These are phyloP conservation scores for Coregonus sp. DNA, from an alignment of 2,797 vertebrate genomes.

Conservation along the genomic window DNA sequence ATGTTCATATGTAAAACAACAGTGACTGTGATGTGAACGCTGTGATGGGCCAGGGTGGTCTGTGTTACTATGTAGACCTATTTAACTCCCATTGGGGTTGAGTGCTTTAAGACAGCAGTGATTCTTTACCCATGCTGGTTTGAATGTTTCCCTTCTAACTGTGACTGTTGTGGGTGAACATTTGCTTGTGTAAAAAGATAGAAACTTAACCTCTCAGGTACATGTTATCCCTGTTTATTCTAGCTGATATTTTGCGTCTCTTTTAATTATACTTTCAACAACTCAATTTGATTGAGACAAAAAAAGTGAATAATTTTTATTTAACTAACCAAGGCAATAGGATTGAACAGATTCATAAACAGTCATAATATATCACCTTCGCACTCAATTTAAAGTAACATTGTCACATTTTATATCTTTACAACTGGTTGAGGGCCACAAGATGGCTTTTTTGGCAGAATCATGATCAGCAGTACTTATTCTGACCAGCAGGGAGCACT, in stretches of 20 bases:
- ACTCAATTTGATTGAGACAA: not conserved
- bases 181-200: not conserved
- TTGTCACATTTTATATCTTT: slow-evolving; percentile 37
- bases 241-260: not conserved
- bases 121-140: slow-evolving; percentile 45
- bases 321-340: slow-evolving; percentile 5
- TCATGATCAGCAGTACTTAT: slow-evolving; percentile 19
- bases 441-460: slow-evolving; percentile 27
- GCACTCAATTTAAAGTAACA: slow-evolving; percentile 8
- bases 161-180: not conserved
- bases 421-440: slow-evolving; percentile 36
- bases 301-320: not conserved
- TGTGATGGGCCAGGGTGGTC: slow-evolving; percentile 78
- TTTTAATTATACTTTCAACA: too few relatives aligned
- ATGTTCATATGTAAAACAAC: slow-evolving; percentile 61
- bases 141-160: slow-evolving; percentile 12
- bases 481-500: slow-evolving; percentile 78
- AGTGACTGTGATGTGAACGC: slow-evolving; percentile 42
- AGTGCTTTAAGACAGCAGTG: slow-evolving; percentile 49
- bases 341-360: slow-evolving; percentile 22
- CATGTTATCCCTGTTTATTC: not conserved
- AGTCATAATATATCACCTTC: not conserved
- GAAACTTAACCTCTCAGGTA: not conserved
- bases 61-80: slow-evolving; percentile 38
- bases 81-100: slow-evolving; percentile 43